Evolutionary conservation across 2,888 invertebrate genomes (phyloP).

Genomic region (Eurytoma californica): DNA sequence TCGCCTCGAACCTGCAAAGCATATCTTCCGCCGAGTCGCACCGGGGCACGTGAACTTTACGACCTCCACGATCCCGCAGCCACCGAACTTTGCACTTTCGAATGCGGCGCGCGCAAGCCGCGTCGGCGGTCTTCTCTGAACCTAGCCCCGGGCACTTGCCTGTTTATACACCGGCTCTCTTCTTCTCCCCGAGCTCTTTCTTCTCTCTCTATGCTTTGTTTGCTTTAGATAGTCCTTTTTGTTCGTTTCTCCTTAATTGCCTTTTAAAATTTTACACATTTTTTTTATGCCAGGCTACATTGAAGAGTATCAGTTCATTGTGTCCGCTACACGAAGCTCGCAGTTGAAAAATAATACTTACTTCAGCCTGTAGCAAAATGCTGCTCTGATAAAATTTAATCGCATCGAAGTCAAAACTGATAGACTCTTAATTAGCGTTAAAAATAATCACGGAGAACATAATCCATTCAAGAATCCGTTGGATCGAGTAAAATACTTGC

Average conservation of each 20-base stretch:
- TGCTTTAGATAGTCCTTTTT: slow-evolving; percentile 36
- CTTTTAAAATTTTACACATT: slow-evolving; percentile 31
- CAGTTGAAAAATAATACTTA: too few relatives aligned
- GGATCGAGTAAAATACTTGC: too few relatives aligned
- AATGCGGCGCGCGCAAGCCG: slow-evolving; percentile 5
- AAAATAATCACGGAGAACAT: too few relatives aligned
- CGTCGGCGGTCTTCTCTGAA: not conserved
- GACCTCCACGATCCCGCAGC: slow-evolving; percentile 31
- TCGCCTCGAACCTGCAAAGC: slow-evolving; percentile 30
- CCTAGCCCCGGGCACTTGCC: slow-evolving; percentile 16
- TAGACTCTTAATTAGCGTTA: too few relatives aligned
- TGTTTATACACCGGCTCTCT: slow-evolving; percentile 23
- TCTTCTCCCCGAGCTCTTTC: not conserved
- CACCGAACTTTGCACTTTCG: slow-evolving; percentile 50
- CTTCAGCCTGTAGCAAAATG: too few relatives aligned
- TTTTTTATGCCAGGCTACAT: slow-evolving; percentile 17
- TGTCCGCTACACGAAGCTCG: too few relatives aligned
- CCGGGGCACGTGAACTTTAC: slow-evolving; percentile 37
- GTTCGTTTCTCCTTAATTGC: slow-evolving; percentile 34
- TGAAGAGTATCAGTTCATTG: not conserved
- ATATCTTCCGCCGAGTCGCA: not conserved
- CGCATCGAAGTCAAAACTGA: not conserved
- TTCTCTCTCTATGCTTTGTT: slow-evolving; percentile 21
- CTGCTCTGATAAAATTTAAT: not conserved
- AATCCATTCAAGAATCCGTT: too few relatives aligned